These are phyloP conservation scores for Pachypanchax playfairii DNA, from an alignment of 2,113 vertebrate genomes.

Conservation along the genomic window DNA sequence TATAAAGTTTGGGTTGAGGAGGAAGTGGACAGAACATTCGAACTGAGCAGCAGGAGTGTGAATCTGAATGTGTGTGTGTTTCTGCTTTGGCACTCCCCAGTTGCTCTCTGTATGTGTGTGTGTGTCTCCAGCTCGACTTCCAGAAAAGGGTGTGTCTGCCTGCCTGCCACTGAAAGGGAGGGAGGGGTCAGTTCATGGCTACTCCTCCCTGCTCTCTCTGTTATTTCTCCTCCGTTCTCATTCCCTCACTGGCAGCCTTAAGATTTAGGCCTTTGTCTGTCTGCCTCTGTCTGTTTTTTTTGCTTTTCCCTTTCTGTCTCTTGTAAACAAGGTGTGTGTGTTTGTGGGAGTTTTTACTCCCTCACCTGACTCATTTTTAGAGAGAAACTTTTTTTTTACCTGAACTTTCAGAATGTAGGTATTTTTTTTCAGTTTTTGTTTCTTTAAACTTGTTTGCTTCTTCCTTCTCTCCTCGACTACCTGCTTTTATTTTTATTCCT, in stretches of 20 bases:
- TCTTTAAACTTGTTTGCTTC: conserved; percentile 5
- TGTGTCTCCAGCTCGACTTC: conserved; percentile 50
- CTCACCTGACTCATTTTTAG: conserved; percentile 24
- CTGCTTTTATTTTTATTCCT: background rate
- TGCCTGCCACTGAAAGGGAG: conserved; percentile 71
- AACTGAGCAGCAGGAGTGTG: conserved; percentile 37
- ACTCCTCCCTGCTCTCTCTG: conserved; percentile 68
- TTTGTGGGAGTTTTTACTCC: conserved; percentile 15
- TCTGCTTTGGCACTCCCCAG: conserved; percentile 50
- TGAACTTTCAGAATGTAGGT: conserved; percentile 40
- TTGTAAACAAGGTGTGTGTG: background rate
- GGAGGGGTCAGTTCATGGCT: conserved; percentile 75
- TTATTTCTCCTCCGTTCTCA: conserved; percentile 70
- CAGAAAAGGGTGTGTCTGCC: conserved; percentile 82
- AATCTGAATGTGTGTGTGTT: conserved; percentile 20
- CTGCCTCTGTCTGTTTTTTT: conserved; percentile 20
- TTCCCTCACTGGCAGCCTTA: conserved; percentile 69
- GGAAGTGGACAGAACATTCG: conserved; percentile 28
- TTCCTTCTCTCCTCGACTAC: background rate
- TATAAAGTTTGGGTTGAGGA: background rate
- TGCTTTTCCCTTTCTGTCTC: conserved; percentile 30
- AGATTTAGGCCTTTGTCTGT: conserved; percentile 68
- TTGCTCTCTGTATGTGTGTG: conserved; percentile 22
- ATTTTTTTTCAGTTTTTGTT: conserved; percentile 18
- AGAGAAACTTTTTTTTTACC: conserved; percentile 2